Evolutionary conservation across 2,113 vertebrate genomes (phyloP).

Genomic region (Cairina moschata): DNA sequence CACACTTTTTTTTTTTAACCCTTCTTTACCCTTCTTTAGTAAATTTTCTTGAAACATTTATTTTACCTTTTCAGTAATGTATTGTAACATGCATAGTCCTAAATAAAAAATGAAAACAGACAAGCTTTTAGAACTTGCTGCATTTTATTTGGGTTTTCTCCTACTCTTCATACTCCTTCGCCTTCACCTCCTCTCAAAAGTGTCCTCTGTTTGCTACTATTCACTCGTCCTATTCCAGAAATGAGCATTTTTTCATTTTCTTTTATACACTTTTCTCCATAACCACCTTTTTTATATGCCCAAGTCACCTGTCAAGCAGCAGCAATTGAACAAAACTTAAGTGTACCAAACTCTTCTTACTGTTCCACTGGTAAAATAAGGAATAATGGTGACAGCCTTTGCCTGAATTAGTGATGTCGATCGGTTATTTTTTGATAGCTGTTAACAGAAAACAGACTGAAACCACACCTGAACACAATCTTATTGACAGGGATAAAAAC

Average conservation of each 20-base stretch:
- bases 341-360: background rate
- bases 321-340: background rate
- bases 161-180: background rate
- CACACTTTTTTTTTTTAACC: background rate
- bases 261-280: background rate
- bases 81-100: background rate
- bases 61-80: background rate
- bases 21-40: background rate
- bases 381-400: background rate
- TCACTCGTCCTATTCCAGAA: background rate
- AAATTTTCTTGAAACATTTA: background rate
- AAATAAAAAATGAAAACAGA: background rate
- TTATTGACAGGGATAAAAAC: background rate
- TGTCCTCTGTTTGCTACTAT: background rate
- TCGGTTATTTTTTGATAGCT: background rate
- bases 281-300: background rate
- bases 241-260: background rate
- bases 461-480: background rate
- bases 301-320: background rate
- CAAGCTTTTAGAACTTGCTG: background rate
- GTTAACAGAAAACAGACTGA: background rate
- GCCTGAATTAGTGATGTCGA: background rate
- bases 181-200: background rate
- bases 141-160: background rate
- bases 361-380: constrained; percentile 5